phyloP scores from a whole-genome alignment of 2,888 invertebrate genomes.

The Sclerodermus sp. region DNA sequence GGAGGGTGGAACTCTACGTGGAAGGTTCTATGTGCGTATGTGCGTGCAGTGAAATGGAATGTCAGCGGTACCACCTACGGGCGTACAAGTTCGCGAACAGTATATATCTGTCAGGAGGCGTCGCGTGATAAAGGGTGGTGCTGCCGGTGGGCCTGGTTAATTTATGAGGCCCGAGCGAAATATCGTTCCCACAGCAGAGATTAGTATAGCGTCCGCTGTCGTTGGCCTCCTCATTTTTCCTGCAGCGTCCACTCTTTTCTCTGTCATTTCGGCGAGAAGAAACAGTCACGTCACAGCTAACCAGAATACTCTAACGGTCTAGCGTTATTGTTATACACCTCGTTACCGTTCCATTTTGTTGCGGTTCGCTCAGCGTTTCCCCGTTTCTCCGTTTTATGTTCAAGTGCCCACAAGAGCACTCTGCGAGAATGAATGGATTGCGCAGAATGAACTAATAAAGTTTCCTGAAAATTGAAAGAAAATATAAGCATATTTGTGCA shows the following conservation, averaged over 20 bases:
- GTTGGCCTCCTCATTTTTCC: conserved; percentile 15
- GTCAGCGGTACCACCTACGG: neutral
- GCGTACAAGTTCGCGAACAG: conserved; percentile 34
- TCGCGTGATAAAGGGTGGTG: conserved; percentile 38
- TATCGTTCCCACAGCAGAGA: conserved; percentile 43
- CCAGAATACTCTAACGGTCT: neutral
- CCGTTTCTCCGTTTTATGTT: too few relatives aligned
- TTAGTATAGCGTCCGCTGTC: conserved; percentile 30
- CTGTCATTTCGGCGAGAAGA: neutral
- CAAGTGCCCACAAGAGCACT: too few relatives aligned
- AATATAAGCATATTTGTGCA: too few relatives aligned
- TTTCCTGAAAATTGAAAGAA: too few relatives aligned
- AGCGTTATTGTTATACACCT: neutral
- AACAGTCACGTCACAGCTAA: neutral
- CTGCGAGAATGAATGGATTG: too few relatives aligned
- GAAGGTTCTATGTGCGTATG: too few relatives aligned
- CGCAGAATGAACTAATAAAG: too few relatives aligned
- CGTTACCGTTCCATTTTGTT: neutral
- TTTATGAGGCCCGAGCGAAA: conserved; percentile 39
- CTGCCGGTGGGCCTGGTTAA: conserved; percentile 29
- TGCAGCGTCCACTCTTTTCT: neutral
- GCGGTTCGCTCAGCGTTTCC: neutral
- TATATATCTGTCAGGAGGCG: conserved; percentile 34
- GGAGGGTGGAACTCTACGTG: too few relatives aligned
- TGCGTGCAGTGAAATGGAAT: too few relatives aligned